Evolutionary conservation across 2,113 vertebrate genomes (phyloP).

Genomic region (Triplophysa rosa): DNA sequence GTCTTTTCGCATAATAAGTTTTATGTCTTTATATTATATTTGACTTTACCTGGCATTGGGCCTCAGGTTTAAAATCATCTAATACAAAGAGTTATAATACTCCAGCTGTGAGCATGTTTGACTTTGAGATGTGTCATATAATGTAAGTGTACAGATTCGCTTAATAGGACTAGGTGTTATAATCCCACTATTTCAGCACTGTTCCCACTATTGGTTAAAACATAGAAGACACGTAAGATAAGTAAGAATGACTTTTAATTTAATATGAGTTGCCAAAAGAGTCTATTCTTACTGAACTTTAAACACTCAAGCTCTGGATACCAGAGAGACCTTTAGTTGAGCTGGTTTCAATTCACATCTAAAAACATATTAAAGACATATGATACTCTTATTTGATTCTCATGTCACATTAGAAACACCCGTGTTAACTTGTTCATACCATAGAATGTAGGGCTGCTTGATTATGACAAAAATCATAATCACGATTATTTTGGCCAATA

Average conservation of each 20-base stretch:
- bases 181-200: no score
- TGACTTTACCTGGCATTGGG: not conserved
- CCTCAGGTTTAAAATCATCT: not conserved
- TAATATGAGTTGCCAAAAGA: not conserved
- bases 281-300: not conserved
- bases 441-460: no score
- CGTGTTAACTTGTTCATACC: not conserved
- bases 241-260: not conserved
- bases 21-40: not conserved
- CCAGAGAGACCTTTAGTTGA: not conserved
- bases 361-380: constrained; percentile 10
- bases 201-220: no score
- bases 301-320: not conserved
- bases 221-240: not conserved
- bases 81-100: no score
- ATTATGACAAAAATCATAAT: no score
- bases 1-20: not conserved
- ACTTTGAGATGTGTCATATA: not conserved
- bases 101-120: not conserved
- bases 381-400: constrained; percentile 10
- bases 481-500: no score
- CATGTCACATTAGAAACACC: not conserved
- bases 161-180: no score
- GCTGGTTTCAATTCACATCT: constrained; percentile 4
- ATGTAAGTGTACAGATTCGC: not conserved